phyloP scores from a whole-genome alignment of 2,797 vertebrate species.

The Simalia tracyae region DNA sequence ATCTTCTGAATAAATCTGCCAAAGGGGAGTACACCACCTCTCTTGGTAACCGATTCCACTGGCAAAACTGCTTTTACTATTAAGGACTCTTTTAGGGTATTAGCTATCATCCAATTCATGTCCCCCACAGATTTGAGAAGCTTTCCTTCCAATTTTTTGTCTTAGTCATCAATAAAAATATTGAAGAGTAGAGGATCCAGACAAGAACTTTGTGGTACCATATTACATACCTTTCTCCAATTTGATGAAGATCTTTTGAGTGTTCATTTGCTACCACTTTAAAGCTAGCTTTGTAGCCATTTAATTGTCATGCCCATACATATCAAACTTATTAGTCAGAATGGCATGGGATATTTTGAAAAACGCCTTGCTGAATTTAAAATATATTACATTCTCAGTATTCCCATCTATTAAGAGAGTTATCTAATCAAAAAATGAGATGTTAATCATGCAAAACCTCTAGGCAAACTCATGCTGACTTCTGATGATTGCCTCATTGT shows the following conservation, averaged over 20 bases:
- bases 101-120: neutral
- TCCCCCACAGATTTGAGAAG: neutral
- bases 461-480: neutral
- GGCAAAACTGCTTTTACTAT: neutral
- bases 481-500: neutral
- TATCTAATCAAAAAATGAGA: neutral
- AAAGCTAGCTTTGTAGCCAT: neutral
- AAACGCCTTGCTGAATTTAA: neutral
- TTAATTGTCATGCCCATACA: neutral
- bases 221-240: neutral
- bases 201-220: neutral
- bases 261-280: neutral
- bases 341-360: neutral
- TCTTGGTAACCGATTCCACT: neutral
- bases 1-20: neutral
- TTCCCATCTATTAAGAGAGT: neutral
- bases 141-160: neutral
- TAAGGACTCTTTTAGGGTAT: neutral
- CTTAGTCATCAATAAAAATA: neutral
- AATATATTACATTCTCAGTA: neutral
- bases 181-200: neutral
- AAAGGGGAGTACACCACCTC: neutral
- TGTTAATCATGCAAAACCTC: neutral
- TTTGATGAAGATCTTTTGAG: neutral
- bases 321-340: neutral